Base-by-base conservation (phyloP, 2,888 invertebrate genomes). In the Zootermopsis nevadensis region DNA sequence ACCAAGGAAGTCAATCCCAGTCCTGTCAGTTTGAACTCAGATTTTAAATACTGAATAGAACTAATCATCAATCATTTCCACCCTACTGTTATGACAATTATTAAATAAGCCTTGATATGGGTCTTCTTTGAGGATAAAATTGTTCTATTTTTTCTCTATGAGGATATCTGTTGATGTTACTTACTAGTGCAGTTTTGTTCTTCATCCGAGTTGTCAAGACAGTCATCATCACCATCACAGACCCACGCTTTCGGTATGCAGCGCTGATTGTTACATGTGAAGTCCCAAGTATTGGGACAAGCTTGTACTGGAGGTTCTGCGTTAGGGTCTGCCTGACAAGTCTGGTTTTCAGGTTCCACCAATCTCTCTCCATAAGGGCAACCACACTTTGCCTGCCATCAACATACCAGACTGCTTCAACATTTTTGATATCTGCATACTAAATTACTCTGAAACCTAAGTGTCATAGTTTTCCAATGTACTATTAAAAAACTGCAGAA, bases 211-310 rank as follows among this genome's bases (percentile, higher is more conserved):
- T 97, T 97, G 88, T 99, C 98, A 87, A 98, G 90, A 87, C 99
- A 99, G 88, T 99, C 98, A 88, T 98, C 96, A 87, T 98, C 98
- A 0, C 98, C 98, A 88, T 98, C 98, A 88, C 98, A 98, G 1
- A 97, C 95, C 98, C 98, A 98, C 15, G 96, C 95, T 88, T 96
- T 96, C 0, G 97, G 97, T 81, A 98, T 96, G 88, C 97, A 98
- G 42, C 96, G 90, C 77, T 90, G 90, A 86, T 91, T 91, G 87
- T 94, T 94, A 88, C 99, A 99, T 0, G 97, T 97, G 88, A 98
- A 98, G 90, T 98, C 97, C 95, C 97, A 97, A 1, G 94, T 92
- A 87, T 97, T 97, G 0, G 97, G 96, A 88, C 98, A 98, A 0
- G 97, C 95, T 86, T 96, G 95, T 0, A 96, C 93, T 0, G 97